phyloP scores from a whole-genome alignment of 2,113 vertebrate species.

The Trichechus manatus region DNA sequence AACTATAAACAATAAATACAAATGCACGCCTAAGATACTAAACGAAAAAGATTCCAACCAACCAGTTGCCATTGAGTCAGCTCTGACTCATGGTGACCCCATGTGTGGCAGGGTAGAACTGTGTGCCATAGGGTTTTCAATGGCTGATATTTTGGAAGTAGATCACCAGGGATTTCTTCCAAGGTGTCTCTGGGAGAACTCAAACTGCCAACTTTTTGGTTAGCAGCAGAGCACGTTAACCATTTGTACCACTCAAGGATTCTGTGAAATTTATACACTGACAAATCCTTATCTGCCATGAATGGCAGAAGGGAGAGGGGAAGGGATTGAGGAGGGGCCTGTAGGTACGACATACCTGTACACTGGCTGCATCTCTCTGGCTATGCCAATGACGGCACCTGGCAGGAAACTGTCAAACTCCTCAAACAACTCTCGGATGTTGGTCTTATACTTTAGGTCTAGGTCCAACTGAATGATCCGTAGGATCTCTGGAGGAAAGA shows the following conservation, averaged over 20 bases:
- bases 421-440: slow-evolving; percentile 96
- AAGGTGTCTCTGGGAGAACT: neutral
- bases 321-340: too few relatives aligned
- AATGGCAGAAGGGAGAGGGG: neutral
- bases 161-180: neutral
- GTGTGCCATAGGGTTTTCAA: neutral
- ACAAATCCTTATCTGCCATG: fast-evolving
- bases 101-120: neutral
- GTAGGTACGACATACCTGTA: slow-evolving; percentile 91
- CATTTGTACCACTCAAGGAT: too few relatives aligned
- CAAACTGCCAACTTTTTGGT: neutral
- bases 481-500: slow-evolving; percentile 90
- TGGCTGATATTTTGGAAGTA: neutral
- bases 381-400: slow-evolving; percentile 94
- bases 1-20: too few relatives aligned
- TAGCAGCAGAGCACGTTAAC: neutral
- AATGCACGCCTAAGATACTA: neutral
- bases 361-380: slow-evolving; percentile 97
- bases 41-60: neutral
- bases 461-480: slow-evolving; percentile 96
- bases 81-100: neutral
- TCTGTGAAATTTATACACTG: too few relatives aligned
- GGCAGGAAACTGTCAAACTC: slow-evolving; percentile 94
- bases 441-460: slow-evolving; percentile 95
- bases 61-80: neutral